These are phyloP conservation scores for Noctua comes DNA, from an alignment of 2,888 invertebrate species.

Conservation along the genomic window DNA sequence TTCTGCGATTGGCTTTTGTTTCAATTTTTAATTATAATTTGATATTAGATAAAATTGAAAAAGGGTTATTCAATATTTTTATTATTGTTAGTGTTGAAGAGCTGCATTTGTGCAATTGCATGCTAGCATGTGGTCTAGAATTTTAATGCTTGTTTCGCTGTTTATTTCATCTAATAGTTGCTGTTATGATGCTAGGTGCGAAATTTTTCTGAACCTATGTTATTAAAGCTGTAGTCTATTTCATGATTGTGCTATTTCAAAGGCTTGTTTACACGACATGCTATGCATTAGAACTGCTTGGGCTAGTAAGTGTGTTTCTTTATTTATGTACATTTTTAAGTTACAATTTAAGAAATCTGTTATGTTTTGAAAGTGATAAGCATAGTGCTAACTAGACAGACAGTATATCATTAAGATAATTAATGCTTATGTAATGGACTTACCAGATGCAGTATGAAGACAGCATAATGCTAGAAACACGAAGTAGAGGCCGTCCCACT, in stretches of 20 bases:
- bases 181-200: slow-evolving; percentile 44
- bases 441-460: slow-evolving; percentile 87
- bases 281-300: slow-evolving; percentile 25
- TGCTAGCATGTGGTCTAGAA: slow-evolving; percentile 39
- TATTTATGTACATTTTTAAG: slow-evolving; percentile 36
- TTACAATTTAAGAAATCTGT: not conserved
- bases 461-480: slow-evolving; percentile 88
- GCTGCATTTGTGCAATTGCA: slow-evolving; percentile 42
- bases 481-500: slow-evolving; percentile 87
- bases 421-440: slow-evolving; percentile 45
- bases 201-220: slow-evolving; percentile 8
- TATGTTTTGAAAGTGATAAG: slow-evolving; percentile 47
- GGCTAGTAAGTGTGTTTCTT: slow-evolving; percentile 15
- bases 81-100: slow-evolving; percentile 9
- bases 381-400: slow-evolving; percentile 57
- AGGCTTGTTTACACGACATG: slow-evolving; percentile 33
- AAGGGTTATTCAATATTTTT: slow-evolving; percentile 16
- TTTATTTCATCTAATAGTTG: slow-evolving; percentile 26
- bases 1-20: slow-evolving; percentile 37
- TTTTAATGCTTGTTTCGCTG: slow-evolving; percentile 10
- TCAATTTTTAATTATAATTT: slow-evolving; percentile 33
- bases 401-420: slow-evolving; percentile 13
- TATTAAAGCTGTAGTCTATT: slow-evolving; percentile 17
- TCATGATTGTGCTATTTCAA: slow-evolving; percentile 26
- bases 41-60: slow-evolving; percentile 17